Evolutionary conservation across 2,888 invertebrate species (phyloP), one percentile per base, ranked within the genome.

Genomic region (Agriotes lineatus): DNA sequence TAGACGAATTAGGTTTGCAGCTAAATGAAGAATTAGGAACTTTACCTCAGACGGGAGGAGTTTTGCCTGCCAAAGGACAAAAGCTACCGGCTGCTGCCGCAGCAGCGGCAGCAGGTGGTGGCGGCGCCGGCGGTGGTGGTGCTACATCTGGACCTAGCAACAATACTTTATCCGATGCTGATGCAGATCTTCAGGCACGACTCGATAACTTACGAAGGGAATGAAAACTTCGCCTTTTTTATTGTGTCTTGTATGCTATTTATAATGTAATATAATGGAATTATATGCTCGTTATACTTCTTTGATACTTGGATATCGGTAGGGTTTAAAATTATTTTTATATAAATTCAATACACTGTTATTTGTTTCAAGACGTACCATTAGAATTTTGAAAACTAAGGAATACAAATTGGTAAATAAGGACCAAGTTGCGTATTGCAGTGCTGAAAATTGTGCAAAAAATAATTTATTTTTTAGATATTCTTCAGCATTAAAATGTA

Each of bases 1-100:
- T 99, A 78, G 99, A 99, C 85, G 99, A 99, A 86, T 87, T 99
- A 76, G 99, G 99, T 25, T 89, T 99, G 71, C 97, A 99, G 86
- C 87, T 99, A 79, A 94, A 91, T 72, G 98, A 98, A 84, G 93
- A 96, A 83, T 87, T 99, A 67, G 94, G 94, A 25, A 96, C 95
- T 42, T 86, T 99, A 74, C 98, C 98, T 1, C 86, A 88, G 76
- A 88, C 91, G 0, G 86, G 87, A 10, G 89, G 88, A 9, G 86
- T 88, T 0, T 76, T 91, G 37, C 87, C 87, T 33, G 85, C 87
- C 37, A 77, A 85, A 42, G 86, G 87, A 76, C 87, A 88, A 19
- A 91, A 92, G 79, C 87, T 90, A 67, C 84, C 85, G 63, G 84
- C 85, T 71, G 81, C 83, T 67, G 82, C 83, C 14, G 84, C 82